Evolutionary conservation across 2,888 invertebrate genomes (phyloP), one percentile per base, ranked within the genome.

Genomic region (Pyrrhia umbra): DNA sequence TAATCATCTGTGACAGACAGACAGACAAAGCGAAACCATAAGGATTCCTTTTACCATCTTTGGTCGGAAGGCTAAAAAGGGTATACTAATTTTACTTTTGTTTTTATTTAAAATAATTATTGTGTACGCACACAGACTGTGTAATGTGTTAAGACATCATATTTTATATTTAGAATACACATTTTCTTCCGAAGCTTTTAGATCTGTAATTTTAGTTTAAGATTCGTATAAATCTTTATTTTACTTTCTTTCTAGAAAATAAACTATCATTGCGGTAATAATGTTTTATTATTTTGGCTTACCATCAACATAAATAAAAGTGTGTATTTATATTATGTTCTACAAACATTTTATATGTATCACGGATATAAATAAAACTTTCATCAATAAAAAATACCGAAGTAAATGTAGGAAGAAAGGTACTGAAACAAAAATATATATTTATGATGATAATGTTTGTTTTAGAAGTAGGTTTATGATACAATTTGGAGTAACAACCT

Each of bases 231-330:
- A 10, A 52, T 47, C 16, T 57, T 6, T 3, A 1, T 27, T 47
- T 71, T 43, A 43, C 39, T 64, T n/a, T n/a, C n/a, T 57, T 71
- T 52, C 46, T 56, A 30, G 25, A 30, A 34, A 21, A 23, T 67
- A 56, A 68, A 21, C 13, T 57, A 54, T 30, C 13, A 47, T 60
- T 45, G 27, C 20, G 49, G 37, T 39, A 40, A 42, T 72, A 56
- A 56, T 42, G 23, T 68, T 67, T 73, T 61, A 46, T 27, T 37
- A 43, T 59, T 71, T 43, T 72, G 59, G 55, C 59, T 15, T n/a
- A 8, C 20, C 16, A 47, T 59, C 59, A 66, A 70, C 34, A 21
- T 23, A 57, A 42, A 25, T 52, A 61, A 57, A 72, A 61, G 15
- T 43, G 13, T 0, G 20, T 13, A 30, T 43, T 49, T 68, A 8